These are phyloP conservation scores for Neodontobutis hainanensis DNA, from an alignment of 2,113 vertebrate species.

Conservation along the genomic window DNA sequence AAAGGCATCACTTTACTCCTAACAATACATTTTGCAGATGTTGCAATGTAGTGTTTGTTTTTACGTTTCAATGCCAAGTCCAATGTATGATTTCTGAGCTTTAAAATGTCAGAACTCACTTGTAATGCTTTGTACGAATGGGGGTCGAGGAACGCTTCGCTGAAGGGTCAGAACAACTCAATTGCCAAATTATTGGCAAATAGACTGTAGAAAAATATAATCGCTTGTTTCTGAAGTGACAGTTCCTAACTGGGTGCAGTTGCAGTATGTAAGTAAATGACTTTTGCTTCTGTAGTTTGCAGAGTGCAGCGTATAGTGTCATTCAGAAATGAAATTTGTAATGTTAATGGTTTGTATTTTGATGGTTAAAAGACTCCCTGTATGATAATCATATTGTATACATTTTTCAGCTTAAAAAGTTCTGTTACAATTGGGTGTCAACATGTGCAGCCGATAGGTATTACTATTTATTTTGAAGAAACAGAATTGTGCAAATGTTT, in stretches of 20 bases:
- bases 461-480: slow-evolving; percentile 76
- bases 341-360: slow-evolving; percentile 51
- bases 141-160: slow-evolving; percentile 9
- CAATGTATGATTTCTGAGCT: slow-evolving; percentile 61
- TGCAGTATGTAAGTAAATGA: slow-evolving; percentile 62
- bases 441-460: slow-evolving; percentile 71
- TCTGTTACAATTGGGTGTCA: slow-evolving; percentile 66
- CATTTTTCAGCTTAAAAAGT: slow-evolving; percentile 41
- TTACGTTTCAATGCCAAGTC: slow-evolving; percentile 62
- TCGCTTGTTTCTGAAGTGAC: slow-evolving; percentile 41
- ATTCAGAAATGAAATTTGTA: slow-evolving; percentile 48
- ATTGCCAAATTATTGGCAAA: slow-evolving; percentile 38
- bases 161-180: slow-evolving; percentile 36
- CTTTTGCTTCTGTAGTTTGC: slow-evolving; percentile 70
- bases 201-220: slow-evolving; percentile 21
- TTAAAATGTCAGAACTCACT: slow-evolving; percentile 43
- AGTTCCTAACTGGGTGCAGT: slow-evolving; percentile 37
- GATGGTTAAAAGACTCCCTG: slow-evolving; percentile 56
- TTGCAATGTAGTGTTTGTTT: slow-evolving; percentile 69
- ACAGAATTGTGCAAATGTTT: slow-evolving; percentile 76
- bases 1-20: slow-evolving; percentile 75
- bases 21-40: slow-evolving; percentile 80
- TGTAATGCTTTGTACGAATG: slow-evolving; percentile 46
- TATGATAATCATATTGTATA: slow-evolving; percentile 67
- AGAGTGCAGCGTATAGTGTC: slow-evolving; percentile 62